Evolutionary conservation across 2,797 vertebrate genomes (phyloP).

Genomic region (Nyctibius grandis): DNA sequence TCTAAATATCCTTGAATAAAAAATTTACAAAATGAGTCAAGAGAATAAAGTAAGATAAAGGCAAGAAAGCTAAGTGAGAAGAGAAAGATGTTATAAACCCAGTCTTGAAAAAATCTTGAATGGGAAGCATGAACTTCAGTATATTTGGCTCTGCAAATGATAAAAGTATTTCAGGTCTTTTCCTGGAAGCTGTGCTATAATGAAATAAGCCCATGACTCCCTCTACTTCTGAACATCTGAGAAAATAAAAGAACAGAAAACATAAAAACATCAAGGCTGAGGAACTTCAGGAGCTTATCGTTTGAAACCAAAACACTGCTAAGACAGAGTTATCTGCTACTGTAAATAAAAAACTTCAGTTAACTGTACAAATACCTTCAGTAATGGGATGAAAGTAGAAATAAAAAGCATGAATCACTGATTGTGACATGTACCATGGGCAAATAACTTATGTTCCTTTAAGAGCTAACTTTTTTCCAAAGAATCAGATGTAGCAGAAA

Average conservation of each 20-base stretch:
- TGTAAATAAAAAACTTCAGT: not conserved
- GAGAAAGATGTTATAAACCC: not conserved
- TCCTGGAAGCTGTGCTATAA: not conserved
- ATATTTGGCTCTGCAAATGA: not conserved
- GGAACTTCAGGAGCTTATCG: not conserved
- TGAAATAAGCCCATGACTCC: not conserved
- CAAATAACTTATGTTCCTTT: not conserved
- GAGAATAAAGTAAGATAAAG: not conserved
- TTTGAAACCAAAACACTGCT: not conserved
- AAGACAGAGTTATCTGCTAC: not conserved
- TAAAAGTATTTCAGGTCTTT: not conserved
- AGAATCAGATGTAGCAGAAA: not conserved
- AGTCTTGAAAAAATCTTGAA: not conserved
- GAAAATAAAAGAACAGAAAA: not conserved
- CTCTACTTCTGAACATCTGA: not conserved
- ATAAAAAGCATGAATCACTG: not conserved
- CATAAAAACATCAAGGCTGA: accelerated
- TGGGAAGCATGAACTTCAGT: not conserved
- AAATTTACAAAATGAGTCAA: not conserved
- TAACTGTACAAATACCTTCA: not conserved
- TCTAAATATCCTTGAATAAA: not conserved
- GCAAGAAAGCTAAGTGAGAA: not conserved
- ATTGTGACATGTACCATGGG: not conserved
- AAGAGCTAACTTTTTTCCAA: not conserved
- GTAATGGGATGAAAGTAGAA: not conserved